These are phyloP conservation scores for Parascotia fuliginaria DNA, from an alignment of 2,888 invertebrate species.

Conservation along the genomic window DNA sequence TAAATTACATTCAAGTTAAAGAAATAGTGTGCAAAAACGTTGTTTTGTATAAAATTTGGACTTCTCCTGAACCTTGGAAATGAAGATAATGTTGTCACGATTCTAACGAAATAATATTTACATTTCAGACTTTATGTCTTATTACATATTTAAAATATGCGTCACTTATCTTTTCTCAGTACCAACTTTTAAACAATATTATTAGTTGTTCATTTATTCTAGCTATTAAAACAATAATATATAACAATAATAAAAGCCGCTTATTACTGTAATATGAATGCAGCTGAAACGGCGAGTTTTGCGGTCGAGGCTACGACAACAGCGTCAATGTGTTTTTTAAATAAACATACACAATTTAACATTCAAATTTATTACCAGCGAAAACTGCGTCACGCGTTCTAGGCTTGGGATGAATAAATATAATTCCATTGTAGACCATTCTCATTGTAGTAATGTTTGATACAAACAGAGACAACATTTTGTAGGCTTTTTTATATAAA, in stretches of 20 bases:
- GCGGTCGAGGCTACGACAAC: conserved; percentile 12
- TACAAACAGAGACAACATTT: background rate
- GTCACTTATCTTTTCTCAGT: background rate
- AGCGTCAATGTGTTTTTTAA: conserved; percentile 17
- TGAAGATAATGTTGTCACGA: background rate
- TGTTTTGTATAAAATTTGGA: no score
- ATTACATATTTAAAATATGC: background rate
- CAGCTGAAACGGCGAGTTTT: conserved; percentile 8
- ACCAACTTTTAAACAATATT: conserved; percentile 8
- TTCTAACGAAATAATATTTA: background rate
- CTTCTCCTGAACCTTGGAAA: background rate
- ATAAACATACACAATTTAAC: conserved; percentile 26
- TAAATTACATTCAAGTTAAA: no score
- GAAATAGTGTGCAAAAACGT: no score
- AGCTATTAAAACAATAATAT: background rate
- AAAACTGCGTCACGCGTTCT: conserved; percentile 5
- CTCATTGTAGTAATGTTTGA: background rate
- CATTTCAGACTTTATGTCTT: background rate
- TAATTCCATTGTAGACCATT: background rate
- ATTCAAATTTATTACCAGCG: conserved; percentile 22
- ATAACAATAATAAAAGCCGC: background rate
- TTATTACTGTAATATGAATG: conserved; percentile 12
- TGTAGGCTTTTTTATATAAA: no score
- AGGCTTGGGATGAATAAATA: background rate
- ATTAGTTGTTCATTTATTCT: background rate